Percentiles rank a stretch among this genome's conserved stretches.
phyloP scores from a whole-genome alignment of 2,888 invertebrate genomes.

The Apantesis nais region DNA sequence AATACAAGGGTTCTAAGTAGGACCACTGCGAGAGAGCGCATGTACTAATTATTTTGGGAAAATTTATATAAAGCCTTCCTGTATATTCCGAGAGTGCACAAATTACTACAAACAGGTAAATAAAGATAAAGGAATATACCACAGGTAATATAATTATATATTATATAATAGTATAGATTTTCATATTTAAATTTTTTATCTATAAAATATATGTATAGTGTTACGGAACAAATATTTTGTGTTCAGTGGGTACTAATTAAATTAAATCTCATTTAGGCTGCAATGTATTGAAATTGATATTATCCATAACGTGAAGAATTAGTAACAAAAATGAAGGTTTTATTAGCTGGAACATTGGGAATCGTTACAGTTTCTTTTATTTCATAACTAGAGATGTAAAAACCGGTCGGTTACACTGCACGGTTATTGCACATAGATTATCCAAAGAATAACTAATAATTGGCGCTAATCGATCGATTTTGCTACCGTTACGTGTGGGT shows the following conservation, averaged over 20 bases:
- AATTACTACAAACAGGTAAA: too few relatives aligned
- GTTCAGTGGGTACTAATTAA: neutral
- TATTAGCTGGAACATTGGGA: neutral
- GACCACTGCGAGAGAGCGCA: too few relatives aligned
- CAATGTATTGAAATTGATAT: neutral
- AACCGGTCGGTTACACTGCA: constrained; percentile 5
- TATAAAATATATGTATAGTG: too few relatives aligned
- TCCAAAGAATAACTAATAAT: constrained; percentile 1
- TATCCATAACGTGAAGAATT: neutral
- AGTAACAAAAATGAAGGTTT: neutral
- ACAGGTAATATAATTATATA: too few relatives aligned
- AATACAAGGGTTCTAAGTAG: too few relatives aligned
- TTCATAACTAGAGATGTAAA: neutral
- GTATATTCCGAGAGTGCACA: too few relatives aligned
- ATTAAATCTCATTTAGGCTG: neutral
- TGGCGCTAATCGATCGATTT: constrained; percentile 11
- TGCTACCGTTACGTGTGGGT: constrained; percentile 16
- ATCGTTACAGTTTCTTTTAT: neutral
- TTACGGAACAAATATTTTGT: too few relatives aligned
- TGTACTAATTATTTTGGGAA: too few relatives aligned
- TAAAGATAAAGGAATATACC: too few relatives aligned
- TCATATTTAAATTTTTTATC: too few relatives aligned
- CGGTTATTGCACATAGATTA: constrained; percentile 6
- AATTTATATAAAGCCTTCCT: too few relatives aligned
- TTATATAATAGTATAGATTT: too few relatives aligned